Base-by-base conservation (phyloP, 2,888 invertebrate genomes). In the Acleris sparsana region DNA sequence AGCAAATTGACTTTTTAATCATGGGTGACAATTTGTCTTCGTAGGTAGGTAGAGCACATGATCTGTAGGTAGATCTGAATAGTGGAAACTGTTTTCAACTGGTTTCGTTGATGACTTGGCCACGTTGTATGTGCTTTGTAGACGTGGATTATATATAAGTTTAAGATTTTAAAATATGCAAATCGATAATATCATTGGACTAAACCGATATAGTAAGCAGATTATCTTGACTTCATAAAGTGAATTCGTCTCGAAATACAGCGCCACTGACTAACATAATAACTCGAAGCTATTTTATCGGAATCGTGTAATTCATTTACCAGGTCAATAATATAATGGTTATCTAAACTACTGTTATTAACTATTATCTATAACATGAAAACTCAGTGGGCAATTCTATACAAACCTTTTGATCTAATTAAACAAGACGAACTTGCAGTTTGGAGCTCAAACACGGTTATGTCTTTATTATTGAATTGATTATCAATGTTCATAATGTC, bases 11-110 rank as follows among this genome's bases (percentile, higher is more conserved):
- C 20, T 43, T 18, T 9, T 13, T 39, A 39, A 18, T 13, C 46
- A 46, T 20, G 56, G 67, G 70, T 65, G 63, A 70, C 68, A 13
- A 72, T 62, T 70, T 74, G 62, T 74, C 71, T 76, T 75, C 71
- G 74, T 80, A 77, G 56, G 69, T 82, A 74, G 69, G 67, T 74
- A 81, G 73, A 69, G 33, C 9, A 33, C 72, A 73, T 71, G 72
- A 79, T 76, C 75, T 70, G 77, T 79, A 80, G 79, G 61, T 70
- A 76, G 77, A 73, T 79, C 74, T 71, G 75, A 70, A 75, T 82
- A 82, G 81, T 67, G 46, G 44, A 61, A 63, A 68, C 65, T 68
- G 58, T 71, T 70, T 67, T 68, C 53, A 18, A 49, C 66, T 67
- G 71, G 67, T 68, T 69, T 69, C 64, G 22, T 59, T 58, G 52